Base-by-base conservation (phyloP, 2,888 invertebrate genomes). In the Podabrus alpinus region DNA sequence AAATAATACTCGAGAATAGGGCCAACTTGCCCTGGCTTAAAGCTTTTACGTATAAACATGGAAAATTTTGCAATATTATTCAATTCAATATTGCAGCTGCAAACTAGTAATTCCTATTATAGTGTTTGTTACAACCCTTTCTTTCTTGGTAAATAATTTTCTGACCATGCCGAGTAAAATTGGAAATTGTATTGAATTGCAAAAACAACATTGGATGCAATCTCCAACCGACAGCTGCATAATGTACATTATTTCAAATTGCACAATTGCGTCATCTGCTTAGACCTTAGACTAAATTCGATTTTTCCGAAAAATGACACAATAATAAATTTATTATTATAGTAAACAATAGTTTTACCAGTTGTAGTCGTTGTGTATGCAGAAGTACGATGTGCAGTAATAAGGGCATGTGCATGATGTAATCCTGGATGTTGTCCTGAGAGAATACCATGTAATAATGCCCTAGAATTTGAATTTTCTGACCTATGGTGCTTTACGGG, bases 391-490 rank as follows among this genome's bases (percentile, higher is more conserved):
- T 90, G 90, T 82, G 86, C 88, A 78, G 85, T 87, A 84, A 85
- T 83, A 70, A 85, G 83, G 71, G 85, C 83, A 71, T 85, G 85
- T 68, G 83, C 83, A 72, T 82, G 83, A 64, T 81, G 81, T 75
- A 80, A 76, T 88, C 89, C 78, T 73, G 83, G 87, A 82, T 89
- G 90, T 81, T 89, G 89, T 11, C 79, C 90, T 76, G 92, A 92
- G 72, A 93, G 89, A 76, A 92, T 90, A 4, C 91, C 91, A 82
- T 92, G 92, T 71, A 92, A 88, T 73, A 92, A 88, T 75, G 90
- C 90, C 78, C 89, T 87, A 15, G 77, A 76, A 70, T 77, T 80
- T 19, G 77, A 76, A 68, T 66, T 75, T 67, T 79, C 76, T n/a
- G 77, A 73, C 62, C 77, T 69, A 66, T 76, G 75, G 61, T 76